phyloP scores from a whole-genome alignment of 2,797 vertebrate species.

The Lates japonicus region DNA sequence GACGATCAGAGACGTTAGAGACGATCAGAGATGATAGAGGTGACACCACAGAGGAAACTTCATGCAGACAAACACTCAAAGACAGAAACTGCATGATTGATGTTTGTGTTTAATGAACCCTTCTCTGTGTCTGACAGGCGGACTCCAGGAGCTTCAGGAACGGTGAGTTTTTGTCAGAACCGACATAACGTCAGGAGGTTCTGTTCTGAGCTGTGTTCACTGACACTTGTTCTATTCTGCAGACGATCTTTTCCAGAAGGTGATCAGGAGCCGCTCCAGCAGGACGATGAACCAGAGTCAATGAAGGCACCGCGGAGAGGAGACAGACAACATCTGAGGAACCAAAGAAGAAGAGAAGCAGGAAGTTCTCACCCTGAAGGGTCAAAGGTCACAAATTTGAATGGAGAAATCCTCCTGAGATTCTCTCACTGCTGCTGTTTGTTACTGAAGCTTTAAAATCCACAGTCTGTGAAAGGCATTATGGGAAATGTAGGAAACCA shows the following conservation, averaged over 20 bases:
- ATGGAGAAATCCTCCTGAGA: slow-evolving; percentile 25
- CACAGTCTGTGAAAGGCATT: neutral
- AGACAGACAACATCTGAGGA: neutral
- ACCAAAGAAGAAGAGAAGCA: slow-evolving; percentile 15
- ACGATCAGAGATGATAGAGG: too few relatives aligned
- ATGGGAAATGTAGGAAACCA: slow-evolving; percentile 37
- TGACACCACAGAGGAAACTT: too few relatives aligned
- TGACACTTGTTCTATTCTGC: neutral
- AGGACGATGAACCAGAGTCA: slow-evolving; percentile 73
- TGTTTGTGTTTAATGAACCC: too few relatives aligned
- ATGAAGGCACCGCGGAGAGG: slow-evolving; percentile 47
- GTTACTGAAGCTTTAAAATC: too few relatives aligned
- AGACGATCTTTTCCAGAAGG: slow-evolving; percentile 85
- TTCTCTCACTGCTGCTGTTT: neutral
- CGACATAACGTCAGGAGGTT: neutral
- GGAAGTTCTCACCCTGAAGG: slow-evolving; percentile 32
- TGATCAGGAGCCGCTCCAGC: slow-evolving; percentile 83
- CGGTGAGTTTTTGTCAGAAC: slow-evolving; percentile 68
- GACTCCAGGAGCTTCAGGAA: slow-evolving; percentile 76
- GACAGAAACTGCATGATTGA: too few relatives aligned
- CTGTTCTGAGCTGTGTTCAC: neutral
- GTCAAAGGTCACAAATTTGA: slow-evolving; percentile 40
- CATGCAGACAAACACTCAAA: too few relatives aligned
- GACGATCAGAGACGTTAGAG: too few relatives aligned
- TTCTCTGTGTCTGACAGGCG: slow-evolving; percentile 60